These are phyloP conservation scores for Lanistes nyassanus DNA, from an alignment of 1,140 invertebrate genomes.

Conservation along the genomic window DNA sequence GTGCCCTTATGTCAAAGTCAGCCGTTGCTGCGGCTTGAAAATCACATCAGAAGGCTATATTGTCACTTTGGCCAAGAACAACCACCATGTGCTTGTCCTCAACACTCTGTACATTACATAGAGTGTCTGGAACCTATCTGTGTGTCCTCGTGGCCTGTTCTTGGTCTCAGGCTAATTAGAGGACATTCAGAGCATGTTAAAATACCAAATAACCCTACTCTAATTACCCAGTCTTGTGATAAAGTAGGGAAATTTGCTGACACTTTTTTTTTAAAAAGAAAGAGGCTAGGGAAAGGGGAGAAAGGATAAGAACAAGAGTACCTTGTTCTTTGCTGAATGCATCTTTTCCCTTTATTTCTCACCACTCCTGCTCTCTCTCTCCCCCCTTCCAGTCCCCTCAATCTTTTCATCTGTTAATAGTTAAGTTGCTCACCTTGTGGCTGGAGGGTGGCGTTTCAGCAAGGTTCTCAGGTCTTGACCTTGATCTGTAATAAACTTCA, in stretches of 20 bases:
- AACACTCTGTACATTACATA: slow-evolving; percentile 88
- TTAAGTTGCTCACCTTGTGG: no score
- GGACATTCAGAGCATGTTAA: slow-evolving; percentile 12
- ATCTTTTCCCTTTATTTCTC: no score
- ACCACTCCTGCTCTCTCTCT: no score
- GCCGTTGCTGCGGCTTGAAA: slow-evolving; percentile 95
- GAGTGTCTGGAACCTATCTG: slow-evolving; percentile 15
- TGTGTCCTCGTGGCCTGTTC: neutral
- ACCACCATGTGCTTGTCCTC: slow-evolving; percentile 95
- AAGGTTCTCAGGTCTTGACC: no score
- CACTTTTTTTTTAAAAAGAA: slow-evolving; percentile 13
- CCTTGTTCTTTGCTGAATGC: no score
- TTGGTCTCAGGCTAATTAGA: neutral
- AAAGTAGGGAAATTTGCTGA: slow-evolving; percentile 17
- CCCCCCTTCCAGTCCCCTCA: no score
- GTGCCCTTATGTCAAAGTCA: slow-evolving; percentile 96
- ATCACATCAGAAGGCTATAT: slow-evolving; percentile 96
- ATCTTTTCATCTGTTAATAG: no score
- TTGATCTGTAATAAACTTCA: no score
- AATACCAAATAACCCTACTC: slow-evolving; percentile 18
- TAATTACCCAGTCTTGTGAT: slow-evolving; percentile 24
- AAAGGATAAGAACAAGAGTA: no score
- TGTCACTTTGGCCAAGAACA: slow-evolving; percentile 97
- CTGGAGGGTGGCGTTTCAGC: no score
- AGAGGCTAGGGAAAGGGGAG: slow-evolving; percentile 21